These are phyloP conservation scores for Lytechinus variegatus DNA, from an alignment of 35 echinoderm and acorn worm genomes.

Conservation along the genomic window DNA sequence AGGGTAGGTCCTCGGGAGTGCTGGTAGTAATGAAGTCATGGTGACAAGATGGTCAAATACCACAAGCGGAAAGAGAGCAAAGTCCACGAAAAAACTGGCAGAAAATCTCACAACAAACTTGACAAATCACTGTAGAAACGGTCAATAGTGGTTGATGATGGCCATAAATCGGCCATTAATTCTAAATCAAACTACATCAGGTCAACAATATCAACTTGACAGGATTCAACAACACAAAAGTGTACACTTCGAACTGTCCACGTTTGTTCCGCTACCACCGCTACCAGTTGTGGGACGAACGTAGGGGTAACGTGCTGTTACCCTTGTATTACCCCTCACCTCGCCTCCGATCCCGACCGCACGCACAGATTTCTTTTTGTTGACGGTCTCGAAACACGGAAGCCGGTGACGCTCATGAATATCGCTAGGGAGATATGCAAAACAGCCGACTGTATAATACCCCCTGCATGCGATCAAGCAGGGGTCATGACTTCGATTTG, in stretches of 20 bases:
- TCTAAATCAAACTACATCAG: conserved; percentile 3
- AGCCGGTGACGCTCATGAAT: conserved; percentile 58
- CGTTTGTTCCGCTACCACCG: background rate
- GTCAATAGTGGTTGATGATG: background rate
- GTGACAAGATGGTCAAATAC: background rate
- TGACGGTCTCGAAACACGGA: conserved; percentile 40
- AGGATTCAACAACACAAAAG: background rate
- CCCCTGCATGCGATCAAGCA: background rate
- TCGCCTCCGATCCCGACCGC: background rate
- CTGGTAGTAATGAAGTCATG: conserved; percentile 91
- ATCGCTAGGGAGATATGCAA: conserved; percentile 62
- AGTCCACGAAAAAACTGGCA: background rate
- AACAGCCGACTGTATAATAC: conserved; percentile 16
- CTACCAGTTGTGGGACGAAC: conserved; percentile 7
- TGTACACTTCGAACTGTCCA: background rate
- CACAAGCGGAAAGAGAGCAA: background rate
- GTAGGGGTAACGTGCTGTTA: background rate
- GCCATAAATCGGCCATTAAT: conserved; percentile 36
- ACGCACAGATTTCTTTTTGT: conserved; percentile 56
- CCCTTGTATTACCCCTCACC: background rate
- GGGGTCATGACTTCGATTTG: background rate
- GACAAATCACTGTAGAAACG: background rate
- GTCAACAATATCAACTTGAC: background rate
- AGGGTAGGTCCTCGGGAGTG: conserved; percentile 82
- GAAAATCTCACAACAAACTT: background rate